A percentile compares a stretch with the other conserved stretches of the same genome.
phyloP scores from a whole-genome alignment of 2,113 vertebrate species.

The Montifringilla adamsi region DNA sequence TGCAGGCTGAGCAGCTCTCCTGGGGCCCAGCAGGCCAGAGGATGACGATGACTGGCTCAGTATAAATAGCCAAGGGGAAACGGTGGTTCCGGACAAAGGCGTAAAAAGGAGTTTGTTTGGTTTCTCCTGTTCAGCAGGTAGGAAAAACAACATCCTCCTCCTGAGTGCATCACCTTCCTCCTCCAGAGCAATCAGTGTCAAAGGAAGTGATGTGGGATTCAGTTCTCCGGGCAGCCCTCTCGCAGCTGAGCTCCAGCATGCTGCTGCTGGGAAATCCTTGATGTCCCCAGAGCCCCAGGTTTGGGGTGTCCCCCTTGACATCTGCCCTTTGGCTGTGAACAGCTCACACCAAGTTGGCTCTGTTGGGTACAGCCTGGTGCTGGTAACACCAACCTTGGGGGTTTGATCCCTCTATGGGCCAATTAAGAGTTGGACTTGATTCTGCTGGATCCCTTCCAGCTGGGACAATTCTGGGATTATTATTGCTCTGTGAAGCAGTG shows the following conservation, averaged over 20 bases:
- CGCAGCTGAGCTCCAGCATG: not conserved
- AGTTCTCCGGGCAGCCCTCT: not conserved
- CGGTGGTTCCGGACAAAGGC: not conserved
- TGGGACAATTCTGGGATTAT: not conserved
- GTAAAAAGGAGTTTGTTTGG: not conserved
- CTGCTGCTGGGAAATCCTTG: not conserved
- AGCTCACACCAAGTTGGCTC: accelerated
- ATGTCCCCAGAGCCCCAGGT: accelerated
- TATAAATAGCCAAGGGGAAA: slow-evolving; percentile 26
- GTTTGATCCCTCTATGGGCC: not conserved
- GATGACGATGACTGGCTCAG: not conserved
- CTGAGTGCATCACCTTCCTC: not conserved
- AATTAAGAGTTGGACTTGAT: not conserved
- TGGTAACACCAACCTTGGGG: not conserved
- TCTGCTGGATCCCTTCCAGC: not conserved
- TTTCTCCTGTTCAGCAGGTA: slow-evolving; percentile 29
- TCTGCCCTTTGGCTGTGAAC: accelerated
- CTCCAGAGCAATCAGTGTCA: not conserved
- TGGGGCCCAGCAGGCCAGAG: not conserved
- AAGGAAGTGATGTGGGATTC: not conserved
- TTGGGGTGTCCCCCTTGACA: not conserved
- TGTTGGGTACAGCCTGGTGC: not conserved
- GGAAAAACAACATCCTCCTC: not conserved
- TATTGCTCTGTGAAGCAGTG: not conserved
- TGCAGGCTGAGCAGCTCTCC: not conserved